Percentiles rank a stretch among this genome's conserved stretches.
Evolutionary conservation across 1,140 invertebrate species (phyloP).

Genomic region (Drosophila rhopaloa): DNA sequence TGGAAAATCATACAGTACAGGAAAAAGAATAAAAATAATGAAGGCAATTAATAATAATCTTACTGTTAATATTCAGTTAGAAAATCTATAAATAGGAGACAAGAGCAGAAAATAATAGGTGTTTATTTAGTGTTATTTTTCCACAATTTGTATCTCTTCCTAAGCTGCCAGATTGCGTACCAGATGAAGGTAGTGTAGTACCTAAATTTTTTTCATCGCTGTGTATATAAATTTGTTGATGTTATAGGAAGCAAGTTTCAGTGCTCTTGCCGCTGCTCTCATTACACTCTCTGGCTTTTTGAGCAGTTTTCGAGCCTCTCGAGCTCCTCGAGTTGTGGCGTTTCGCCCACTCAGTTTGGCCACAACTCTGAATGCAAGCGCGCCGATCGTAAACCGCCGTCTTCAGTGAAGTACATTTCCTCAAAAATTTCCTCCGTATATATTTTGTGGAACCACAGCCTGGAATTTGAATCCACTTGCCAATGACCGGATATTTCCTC

Average conservation of each 20-base stretch:
- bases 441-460: constrained; percentile 13
- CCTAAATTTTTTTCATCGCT: constrained; percentile 4
- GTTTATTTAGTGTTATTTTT: too few species aligned
- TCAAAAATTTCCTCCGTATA: constrained; percentile 1
- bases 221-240: constrained; percentile 15
- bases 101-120: too few species aligned
- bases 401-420: constrained; percentile 24
- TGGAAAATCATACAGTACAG: background rate
- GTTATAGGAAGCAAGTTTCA: constrained; percentile 24
- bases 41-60: background rate
- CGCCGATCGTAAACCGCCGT: constrained; percentile 32
- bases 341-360: constrained; percentile 37
- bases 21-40: background rate
- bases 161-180: background rate
- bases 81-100: too few species aligned
- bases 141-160: background rate
- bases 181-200: background rate
- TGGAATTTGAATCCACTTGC: constrained; percentile 4
- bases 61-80: too few species aligned
- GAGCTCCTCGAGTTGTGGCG: constrained; percentile 13
- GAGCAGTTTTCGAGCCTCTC: constrained; percentile 26
- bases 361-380: constrained; percentile 33
- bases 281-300: constrained; percentile 17
- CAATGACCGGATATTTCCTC: constrained; percentile 16
- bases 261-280: constrained; percentile 11